A percentile compares a stretch with the other conserved stretches of the same genome.
These are phyloP conservation scores for Mylabris sibirica DNA, from an alignment of 2,888 invertebrate genomes.

Conservation along the genomic window DNA sequence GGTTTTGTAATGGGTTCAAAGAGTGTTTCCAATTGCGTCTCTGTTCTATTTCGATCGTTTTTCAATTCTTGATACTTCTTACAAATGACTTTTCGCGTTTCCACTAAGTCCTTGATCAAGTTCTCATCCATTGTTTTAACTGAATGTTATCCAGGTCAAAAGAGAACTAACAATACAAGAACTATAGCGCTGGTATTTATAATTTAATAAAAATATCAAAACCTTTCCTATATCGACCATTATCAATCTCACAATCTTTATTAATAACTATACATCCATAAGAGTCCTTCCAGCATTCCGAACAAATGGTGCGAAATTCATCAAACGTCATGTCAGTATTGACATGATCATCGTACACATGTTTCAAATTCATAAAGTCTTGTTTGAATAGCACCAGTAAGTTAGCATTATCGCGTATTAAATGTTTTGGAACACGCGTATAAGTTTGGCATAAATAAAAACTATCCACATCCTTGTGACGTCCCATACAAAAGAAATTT, in stretches of 20 bases:
- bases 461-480: constrained; percentile 51
- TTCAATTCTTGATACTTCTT: constrained; percentile 29
- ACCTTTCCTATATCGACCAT: constrained; percentile 49
- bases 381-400: constrained; percentile 54
- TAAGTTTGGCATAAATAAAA: constrained; percentile 55
- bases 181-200: constrained; percentile 10
- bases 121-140: constrained; percentile 15
- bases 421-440: constrained; percentile 53
- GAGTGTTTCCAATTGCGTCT: constrained; percentile 18
- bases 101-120: constrained; percentile 20
- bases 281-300: constrained; percentile 47
- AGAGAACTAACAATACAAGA: not conserved
- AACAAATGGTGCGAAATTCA: constrained; percentile 48
- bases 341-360: constrained; percentile 43
- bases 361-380: constrained; percentile 52
- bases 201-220: constrained; percentile 41
- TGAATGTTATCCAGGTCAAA: constrained; percentile 9
- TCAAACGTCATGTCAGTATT: constrained; percentile 42
- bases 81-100: constrained; percentile 24
- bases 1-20: constrained; percentile 25
- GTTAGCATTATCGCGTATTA: constrained; percentile 55
- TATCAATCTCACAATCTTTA: constrained; percentile 44
- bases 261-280: constrained; percentile 48
- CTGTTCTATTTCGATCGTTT: constrained; percentile 16
- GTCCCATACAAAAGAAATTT: constrained; percentile 50